Evolutionary conservation across 2,797 vertebrate genomes (phyloP), one percentile per base, ranked within the genome.

Genomic region (Psittacula echo): DNA sequence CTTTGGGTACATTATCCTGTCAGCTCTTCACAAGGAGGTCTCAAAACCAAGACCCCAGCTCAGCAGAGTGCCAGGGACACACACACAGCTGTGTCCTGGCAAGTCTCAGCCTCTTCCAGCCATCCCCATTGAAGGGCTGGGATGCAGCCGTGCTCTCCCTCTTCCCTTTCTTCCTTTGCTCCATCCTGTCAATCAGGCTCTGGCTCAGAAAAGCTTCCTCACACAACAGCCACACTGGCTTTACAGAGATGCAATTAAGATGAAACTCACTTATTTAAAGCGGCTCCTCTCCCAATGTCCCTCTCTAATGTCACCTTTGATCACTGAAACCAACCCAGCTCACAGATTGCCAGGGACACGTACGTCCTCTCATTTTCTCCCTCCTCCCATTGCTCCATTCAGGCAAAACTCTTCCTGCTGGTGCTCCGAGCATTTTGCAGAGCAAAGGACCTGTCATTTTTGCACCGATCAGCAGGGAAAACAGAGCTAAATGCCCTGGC

Each of bases 221-320:
- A 6, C 70, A 85, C 67, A 89, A 86, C 87, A 89, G 79, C 80
- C 78, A 86, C 48, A 30, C 66, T 90, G 86, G 80, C 81, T 87
- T 94, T 95, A 79, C 84, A 89, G 81, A 90, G 86, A 95, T 86
- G 86, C 73, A 94, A 88, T 92, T 95, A 93, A 95, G 94, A 95
- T 92, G 85, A 94, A 94, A 87, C 58, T 61, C 89, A 88, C 70
- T 93, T 89, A 92, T 91, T 96, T 94, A 93, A 96, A 95, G 94
- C 66, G 0, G 67, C 58, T 96, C 21, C 29, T 95, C 82, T 90
- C 72, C 29, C 85, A 81, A 29, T 42, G 70, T 34, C 56, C 56
- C 3, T 6, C 78, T 90, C 85, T 77, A 79, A 90, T 70, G 67
- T 90, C 87, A 85, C 62, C 90, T 96, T 95, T 96, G 92, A 96